Evolutionary conservation across 2,888 invertebrate genomes (phyloP), one percentile per base, ranked within the genome.

Genomic region (Chloromyia formosa): DNA sequence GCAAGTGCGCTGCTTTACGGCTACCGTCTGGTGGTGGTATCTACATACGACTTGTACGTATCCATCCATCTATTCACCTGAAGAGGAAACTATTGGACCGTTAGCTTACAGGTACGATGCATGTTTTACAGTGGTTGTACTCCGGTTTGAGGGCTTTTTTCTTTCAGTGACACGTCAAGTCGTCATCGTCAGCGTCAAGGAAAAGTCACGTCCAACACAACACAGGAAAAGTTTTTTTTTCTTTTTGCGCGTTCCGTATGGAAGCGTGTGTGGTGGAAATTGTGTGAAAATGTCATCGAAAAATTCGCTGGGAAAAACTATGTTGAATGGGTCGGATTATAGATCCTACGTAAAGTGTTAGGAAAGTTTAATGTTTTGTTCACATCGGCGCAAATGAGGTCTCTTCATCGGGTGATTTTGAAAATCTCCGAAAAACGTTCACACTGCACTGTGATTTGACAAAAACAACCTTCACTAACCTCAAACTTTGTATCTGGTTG

Each of bases 11-110:
- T 35, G 27, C 7, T 35, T 35, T 4, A 7, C 27, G 27, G 27
- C 27, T 35, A 35, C 27, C 27, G 27, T 35, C 27, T 35, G 7
- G 27, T 35, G 27, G 27, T 35, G 27, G 7, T 35, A 35, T 35
- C 27, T 35, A 35, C 27, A 35, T 35, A 35, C 27, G 27, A 35
- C 27, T 35, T 4, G 27, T 16, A 56, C 16, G 16, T 23, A 3
- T 5, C 1, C 60, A 27, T 22, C 35, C 35, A 56, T 69, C 54
- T 23, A 49, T 27, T 14, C 56, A 69, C 69, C 69, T 69, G 69
- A 69, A 56, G 69, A 54, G 23, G 45, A 49, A 66, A 69, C 54
- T 56, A 35, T 54, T 69, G 69, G 69, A 69, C 69, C 69, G 69
- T 69, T 69, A 69, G 27, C n/a, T 69, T 54, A 69, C 54, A 69